These are phyloP conservation scores for Neopelma chrysocephalum DNA, from an alignment of 2,797 vertebrate genomes.

Conservation along the genomic window DNA sequence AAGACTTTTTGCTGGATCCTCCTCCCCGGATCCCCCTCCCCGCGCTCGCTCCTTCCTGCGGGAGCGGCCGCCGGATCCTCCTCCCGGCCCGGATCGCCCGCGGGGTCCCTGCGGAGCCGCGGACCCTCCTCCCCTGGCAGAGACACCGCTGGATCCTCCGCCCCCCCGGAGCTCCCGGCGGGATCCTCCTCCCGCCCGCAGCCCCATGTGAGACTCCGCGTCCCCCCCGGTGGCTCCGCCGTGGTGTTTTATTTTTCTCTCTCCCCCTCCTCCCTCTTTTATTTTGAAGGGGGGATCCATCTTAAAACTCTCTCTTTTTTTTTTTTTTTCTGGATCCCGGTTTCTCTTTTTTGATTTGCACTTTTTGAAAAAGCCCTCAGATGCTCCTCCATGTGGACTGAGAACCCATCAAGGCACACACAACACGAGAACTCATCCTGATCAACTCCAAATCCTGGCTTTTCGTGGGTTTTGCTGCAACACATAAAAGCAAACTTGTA, in stretches of 20 bases:
- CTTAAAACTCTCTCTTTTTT: neutral
- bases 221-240: slow-evolving; percentile 1
- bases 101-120: slow-evolving; percentile 24
- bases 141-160: slow-evolving; percentile 39
- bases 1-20: slow-evolving; percentile 40
- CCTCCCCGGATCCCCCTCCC: slow-evolving; percentile 46
- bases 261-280: neutral
- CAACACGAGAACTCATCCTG: slow-evolving; percentile 28
- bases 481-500: slow-evolving; percentile 48
- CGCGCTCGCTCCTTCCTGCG: slow-evolving; percentile 38
- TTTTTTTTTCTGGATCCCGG: neutral
- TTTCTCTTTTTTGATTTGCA: slow-evolving; percentile 66
- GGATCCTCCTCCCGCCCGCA: slow-evolving; percentile 29
- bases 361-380: slow-evolving; percentile 54
- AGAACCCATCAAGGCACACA: slow-evolving; percentile 48
- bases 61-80: slow-evolving; percentile 43
- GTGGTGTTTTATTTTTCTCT: neutral
- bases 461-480: slow-evolving; percentile 61
- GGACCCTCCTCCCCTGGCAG: slow-evolving; percentile 33
- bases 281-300: neutral
- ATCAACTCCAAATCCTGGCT: slow-evolving; percentile 48
- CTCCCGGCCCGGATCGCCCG: neutral
- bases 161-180: slow-evolving; percentile 1
- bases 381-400: slow-evolving; percentile 67
- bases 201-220: slow-evolving; percentile 44